phyloP scores from a whole-genome alignment of 2,888 invertebrate genomes.

The Leucophora obtusa region DNA sequence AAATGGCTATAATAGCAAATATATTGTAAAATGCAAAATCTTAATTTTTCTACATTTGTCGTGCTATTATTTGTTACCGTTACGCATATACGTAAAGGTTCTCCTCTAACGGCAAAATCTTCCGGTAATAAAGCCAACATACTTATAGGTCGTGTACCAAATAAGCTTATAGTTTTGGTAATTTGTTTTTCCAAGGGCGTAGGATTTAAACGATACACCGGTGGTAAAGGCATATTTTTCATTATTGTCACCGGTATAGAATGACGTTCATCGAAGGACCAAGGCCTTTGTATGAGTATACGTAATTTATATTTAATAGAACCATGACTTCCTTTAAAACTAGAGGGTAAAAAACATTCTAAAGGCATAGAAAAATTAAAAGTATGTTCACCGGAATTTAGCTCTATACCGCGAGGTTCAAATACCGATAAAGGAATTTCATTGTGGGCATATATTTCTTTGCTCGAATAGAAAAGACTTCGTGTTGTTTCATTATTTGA shows the following conservation, averaged over 20 bases:
- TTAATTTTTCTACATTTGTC: constrained; percentile 77
- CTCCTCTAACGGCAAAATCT: constrained; percentile 74
- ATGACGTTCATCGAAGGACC: constrained; percentile 78
- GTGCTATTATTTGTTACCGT: constrained; percentile 77
- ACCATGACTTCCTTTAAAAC: constrained; percentile 76
- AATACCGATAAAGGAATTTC: constrained; percentile 74
- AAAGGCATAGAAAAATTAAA: constrained; percentile 75
- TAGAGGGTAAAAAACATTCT: constrained; percentile 74
- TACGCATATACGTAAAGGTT: constrained; percentile 74
- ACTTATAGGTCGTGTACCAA: constrained; percentile 76
- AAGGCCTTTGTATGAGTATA: constrained; percentile 76
- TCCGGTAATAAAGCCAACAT: constrained; percentile 75
- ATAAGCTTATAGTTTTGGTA: constrained; percentile 75
- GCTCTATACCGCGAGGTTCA: constrained; percentile 75
- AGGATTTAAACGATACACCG: constrained; percentile 69
- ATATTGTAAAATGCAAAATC: constrained; percentile 74
- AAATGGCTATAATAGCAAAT: constrained; percentile 75
- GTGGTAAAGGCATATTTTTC: constrained; percentile 72
- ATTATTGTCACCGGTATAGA: constrained; percentile 75
- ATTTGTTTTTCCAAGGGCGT: constrained; percentile 73
- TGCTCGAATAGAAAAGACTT: constrained; percentile 76
- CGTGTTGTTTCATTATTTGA: constrained; percentile 73
- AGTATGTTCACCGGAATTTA: constrained; percentile 74
- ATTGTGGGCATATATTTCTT: constrained; percentile 75
- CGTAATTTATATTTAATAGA: constrained; percentile 78